phyloP scores from a whole-genome alignment of 1,140 invertebrate species.

The Steinernema feltiae region DNA sequence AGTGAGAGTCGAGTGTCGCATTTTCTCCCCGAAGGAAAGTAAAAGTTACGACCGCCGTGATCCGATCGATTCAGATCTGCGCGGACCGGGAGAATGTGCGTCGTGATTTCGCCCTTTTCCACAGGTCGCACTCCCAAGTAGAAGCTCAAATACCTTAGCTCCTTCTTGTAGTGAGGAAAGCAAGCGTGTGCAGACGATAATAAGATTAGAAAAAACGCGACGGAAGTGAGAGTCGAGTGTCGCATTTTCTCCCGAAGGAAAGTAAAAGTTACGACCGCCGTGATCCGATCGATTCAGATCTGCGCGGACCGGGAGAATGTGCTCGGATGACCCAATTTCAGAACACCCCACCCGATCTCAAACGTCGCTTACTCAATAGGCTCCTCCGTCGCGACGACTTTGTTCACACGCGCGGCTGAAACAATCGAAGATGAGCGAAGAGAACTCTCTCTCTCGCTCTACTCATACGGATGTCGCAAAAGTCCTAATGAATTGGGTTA shows the following conservation, averaged over 20 bases:
- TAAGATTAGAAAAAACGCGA: background rate
- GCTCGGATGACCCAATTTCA: conserved; percentile 10
- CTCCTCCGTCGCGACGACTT: background rate
- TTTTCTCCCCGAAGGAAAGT: background rate
- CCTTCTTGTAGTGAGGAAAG: conserved; percentile 35
- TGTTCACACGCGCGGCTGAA: background rate
- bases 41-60: background rate
- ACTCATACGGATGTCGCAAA: background rate
- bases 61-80: conserved; percentile 1
- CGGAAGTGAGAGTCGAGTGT: background rate
- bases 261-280: background rate
- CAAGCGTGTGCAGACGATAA: conserved; percentile 17
- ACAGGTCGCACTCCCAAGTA: conserved; percentile 31
- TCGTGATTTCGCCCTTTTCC: conserved; percentile 29
- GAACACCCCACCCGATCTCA: background rate
- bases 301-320: background rate
- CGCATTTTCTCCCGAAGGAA: background rate
- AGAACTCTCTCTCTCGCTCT: background rate
- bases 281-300: conserved; percentile 11
- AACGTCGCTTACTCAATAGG: background rate
- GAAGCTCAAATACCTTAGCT: conserved; percentile 33
- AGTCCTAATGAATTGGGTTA: background rate
- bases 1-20: conserved; percentile 1
- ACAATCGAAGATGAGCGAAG: background rate
- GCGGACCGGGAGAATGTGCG: background rate